Evolutionary conservation across 53 echinoderm and acorn worm genomes (phyloP), one percentile per base, ranked within the genome.

Genomic region (Actinopyga echinites): DNA sequence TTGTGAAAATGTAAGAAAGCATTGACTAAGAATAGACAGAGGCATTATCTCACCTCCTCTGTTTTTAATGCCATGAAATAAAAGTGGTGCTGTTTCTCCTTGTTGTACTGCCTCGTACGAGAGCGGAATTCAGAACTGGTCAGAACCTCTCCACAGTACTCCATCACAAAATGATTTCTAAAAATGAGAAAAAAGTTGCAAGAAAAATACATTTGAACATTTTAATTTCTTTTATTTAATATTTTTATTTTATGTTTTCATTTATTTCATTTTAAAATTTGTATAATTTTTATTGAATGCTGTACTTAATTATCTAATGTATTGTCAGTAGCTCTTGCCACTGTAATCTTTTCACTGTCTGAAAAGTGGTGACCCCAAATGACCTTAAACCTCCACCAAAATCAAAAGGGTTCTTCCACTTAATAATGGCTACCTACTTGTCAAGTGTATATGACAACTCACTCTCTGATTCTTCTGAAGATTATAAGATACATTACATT

Each of bases 31-130:
- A 44, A 4, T 15, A 8, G 17, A 49, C 13, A 49, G 17, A 49
- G 9, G 17, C 49, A 49, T 15, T 19, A 29, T 17, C 83, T 84
- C 82, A 93, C 96, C 92, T 93, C 96, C 81, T 96, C 96, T 26
- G 91, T 79, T 62, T 85, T 92, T 34, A 96, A 86, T 4, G 96
- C 96, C 96, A 96, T 96, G 62, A 96, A 96, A 73, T 93, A 96
- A 83, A 93, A 93, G 69, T 96, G 96, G n/a, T 56, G 73, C 35
- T 93, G 87, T 28, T 89, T 87, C 30, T 91, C 92, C 63, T 93
- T 96, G 89, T 94, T 89, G 85, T 96, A 96, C 66, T 80, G 88
- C 80, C 91, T 93, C 24, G 90, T 87, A 32, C 96, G 85, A 28
- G 87, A 81, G 49, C 88, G 91, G 82, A 96, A 96, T 74, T 93